Conservation (phyloP, 2,113 vertebrate species). For the Litocranius walleri region DNA sequence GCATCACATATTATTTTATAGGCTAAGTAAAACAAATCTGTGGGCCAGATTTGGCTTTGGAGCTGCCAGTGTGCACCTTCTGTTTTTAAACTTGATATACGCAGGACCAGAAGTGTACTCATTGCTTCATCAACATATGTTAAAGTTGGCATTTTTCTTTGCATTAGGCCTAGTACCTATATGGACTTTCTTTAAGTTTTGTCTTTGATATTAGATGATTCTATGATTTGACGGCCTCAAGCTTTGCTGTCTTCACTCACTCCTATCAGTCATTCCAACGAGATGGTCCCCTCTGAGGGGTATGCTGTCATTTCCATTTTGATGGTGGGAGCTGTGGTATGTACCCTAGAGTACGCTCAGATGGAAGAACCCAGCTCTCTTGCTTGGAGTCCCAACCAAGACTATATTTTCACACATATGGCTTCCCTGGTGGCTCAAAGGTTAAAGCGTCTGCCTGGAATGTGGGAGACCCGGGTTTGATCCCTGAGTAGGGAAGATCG, state of each 20-base stretch:
- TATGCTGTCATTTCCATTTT: background rate
- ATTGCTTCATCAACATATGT: background rate
- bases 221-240: background rate
- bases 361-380: background rate
- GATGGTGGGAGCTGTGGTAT: background rate
- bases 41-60: background rate
- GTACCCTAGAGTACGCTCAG: background rate
- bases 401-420: background rate
- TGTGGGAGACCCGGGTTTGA: too few species aligned
- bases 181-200: background rate
- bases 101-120: background rate
- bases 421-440: too few species aligned
- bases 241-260: background rate
- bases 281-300: background rate
- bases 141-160: conserved; percentile 8
- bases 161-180: background rate
- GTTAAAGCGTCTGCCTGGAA: too few species aligned
- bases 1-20: background rate
- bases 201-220: background rate
- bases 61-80: background rate
- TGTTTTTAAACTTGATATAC: background rate
- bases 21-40: background rate
- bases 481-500: too few species aligned
- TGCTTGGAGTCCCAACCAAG: background rate
- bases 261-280: background rate